Base-by-base conservation (phyloP, 2,113 vertebrate genomes). In the Edolisoma coerulescens region DNA sequence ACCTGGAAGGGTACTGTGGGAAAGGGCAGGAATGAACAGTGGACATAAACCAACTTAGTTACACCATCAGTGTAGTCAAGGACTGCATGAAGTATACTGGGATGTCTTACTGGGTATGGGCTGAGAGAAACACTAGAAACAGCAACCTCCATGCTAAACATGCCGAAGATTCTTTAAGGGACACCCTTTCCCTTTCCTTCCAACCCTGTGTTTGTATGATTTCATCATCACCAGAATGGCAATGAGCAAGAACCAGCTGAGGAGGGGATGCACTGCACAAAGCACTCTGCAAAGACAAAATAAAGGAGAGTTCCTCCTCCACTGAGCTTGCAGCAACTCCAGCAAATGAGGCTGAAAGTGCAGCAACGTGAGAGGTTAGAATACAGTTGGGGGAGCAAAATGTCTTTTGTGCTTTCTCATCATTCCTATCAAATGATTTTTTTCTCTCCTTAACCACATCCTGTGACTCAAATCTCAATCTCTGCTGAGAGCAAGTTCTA, bases 361-460 rank as follows among this genome's bases (percentile, higher is more conserved):
- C 90, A 89, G 84, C 69, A 87, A 74, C 0, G 1, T 37, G 42
- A 93, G 53, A 50, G 17, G 27, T 0, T 32, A 64, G 54, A 82
- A 61, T 75, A 60, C 81, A 81, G 80, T 2, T 1, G 3, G 61
- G 45, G 85, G 32, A 84, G 39, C 33, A 81, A 92, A 79, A 81
- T 42, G 52, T 45, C 76, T 71, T 95, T 80, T 57, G 61, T 78
- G 67, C 89, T 83, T 93, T 84, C 85, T 86, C 84, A 93, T 81
- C 45, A 41, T 54, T 94, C 63, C 89, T 64, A 56, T 54, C 64
- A 68, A 90, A 80, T 30, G 26, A 45, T 10, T 67, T 84, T 81
- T 91, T 89, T 77, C 59, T 11, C 73, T 79, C 70, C 45, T 90
- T 91, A 94, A 61, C 94, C 74, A 63, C 82, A 85, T 91, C 83